phyloP scores from a whole-genome alignment of 1,140 invertebrate species.

The Drosophila seguyi region DNA sequence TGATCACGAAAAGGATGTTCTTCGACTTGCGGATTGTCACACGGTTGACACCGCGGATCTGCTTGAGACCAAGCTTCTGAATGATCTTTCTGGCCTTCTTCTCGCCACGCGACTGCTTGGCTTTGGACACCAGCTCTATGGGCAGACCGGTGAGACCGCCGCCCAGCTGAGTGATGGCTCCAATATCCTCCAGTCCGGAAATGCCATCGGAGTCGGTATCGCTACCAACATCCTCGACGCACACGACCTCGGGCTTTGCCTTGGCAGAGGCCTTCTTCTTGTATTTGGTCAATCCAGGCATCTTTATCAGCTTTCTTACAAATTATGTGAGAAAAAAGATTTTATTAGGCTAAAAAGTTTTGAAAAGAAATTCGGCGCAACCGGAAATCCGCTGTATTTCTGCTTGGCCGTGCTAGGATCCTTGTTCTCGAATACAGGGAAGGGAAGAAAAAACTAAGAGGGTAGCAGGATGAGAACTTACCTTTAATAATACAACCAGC shows the following conservation, averaged over 20 bases:
- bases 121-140: slow-evolving; percentile 95
- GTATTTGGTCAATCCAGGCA: slow-evolving; percentile 94
- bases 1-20: slow-evolving; percentile 99
- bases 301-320: slow-evolving; percentile 76
- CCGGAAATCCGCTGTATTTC: neutral
- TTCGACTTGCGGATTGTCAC: slow-evolving; percentile 99
- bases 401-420: neutral
- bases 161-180: slow-evolving; percentile 81
- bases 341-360: neutral
- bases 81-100: slow-evolving; percentile 99
- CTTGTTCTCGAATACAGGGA: neutral
- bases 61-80: slow-evolving; percentile 98
- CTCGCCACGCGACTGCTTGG: slow-evolving; percentile 98
- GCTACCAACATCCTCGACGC: slow-evolving; percentile 89
- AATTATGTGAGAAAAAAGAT: no score
- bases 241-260: slow-evolving; percentile 85
- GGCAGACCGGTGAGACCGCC: slow-evolving; percentile 89
- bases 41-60: slow-evolving; percentile 96
- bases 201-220: slow-evolving; percentile 94
- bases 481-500: neutral
- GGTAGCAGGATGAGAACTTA: neutral
- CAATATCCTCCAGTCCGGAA: slow-evolving; percentile 94
- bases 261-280: slow-evolving; percentile 89
- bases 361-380: slow-evolving; percentile 7
- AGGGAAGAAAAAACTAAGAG: neutral